Percentiles rank a stretch among this genome's conserved stretches.
Conservation (phyloP, 2,113 vertebrate species). For the zebrafish (Danio rerio) region GRCz12tu NC_133192.1:41078001-41078500, state of each 20-base stretch:
- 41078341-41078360: conserved; percentile 39
- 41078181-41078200: background rate
- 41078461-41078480: too few species aligned
- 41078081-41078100: conserved; percentile 65
- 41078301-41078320: conserved; percentile 15
- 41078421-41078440: too few species aligned
- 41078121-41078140: conserved; percentile 31
- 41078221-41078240: conserved; percentile 22
- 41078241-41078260: conserved; percentile 32
- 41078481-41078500: too few species aligned
- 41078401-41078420: too few species aligned
- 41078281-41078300: background rate
- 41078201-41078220: conserved; percentile 37
- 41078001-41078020: conserved; percentile 63
- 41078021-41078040: conserved; percentile 40
- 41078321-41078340: conserved; percentile 38
- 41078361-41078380: background rate
- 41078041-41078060: conserved; percentile 54
- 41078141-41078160: conserved; percentile 20
- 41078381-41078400: background rate
- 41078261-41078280: conserved; percentile 44
- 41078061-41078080: conserved; percentile 61
- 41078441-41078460: too few species aligned
- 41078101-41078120: conserved; percentile 43
- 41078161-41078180: background rate